Percentiles rank a stretch among this genome's conserved stretches.
These are phyloP conservation scores for Rana temporaria DNA, from an alignment of 2,113 vertebrate genomes.

Conservation along the genomic window DNA sequence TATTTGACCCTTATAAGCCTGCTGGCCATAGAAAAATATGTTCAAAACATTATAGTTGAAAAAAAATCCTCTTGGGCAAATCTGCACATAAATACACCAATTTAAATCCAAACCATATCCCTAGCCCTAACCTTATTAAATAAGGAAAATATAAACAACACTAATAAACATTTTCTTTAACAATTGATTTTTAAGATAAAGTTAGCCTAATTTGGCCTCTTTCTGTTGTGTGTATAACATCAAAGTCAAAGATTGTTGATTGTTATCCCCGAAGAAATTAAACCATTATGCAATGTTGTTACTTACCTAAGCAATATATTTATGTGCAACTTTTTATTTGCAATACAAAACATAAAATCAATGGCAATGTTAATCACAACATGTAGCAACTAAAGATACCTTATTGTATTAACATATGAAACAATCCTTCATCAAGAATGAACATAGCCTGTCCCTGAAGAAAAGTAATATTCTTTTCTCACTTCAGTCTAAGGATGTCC, in stretches of 20 bases:
- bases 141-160: no score
- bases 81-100: no score
- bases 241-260: not conserved
- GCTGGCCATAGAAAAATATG: no score
- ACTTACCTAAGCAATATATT: conserved; percentile 1
- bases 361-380: conserved; percentile 11
- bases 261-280: not conserved
- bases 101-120: no score
- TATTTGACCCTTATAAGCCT: no score
- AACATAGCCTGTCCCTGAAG: conserved; percentile 32
- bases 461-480: conserved; percentile 44
- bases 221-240: not conserved
- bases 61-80: no score
- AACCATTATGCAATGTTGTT: not conserved
- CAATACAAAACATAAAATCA: conserved; percentile 32
- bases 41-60: no score
- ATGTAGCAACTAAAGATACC: conserved; percentile 26
- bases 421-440: conserved; percentile 46
- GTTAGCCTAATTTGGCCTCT: no score
- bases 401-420: conserved; percentile 46
- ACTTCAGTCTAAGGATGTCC: conserved; percentile 26
- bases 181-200: no score
- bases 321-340: not conserved
- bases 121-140: no score
- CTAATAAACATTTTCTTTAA: no score